Base-by-base conservation (phyloP, 2,888 invertebrate genomes). In the Tetanocera ferruginea region DNA sequence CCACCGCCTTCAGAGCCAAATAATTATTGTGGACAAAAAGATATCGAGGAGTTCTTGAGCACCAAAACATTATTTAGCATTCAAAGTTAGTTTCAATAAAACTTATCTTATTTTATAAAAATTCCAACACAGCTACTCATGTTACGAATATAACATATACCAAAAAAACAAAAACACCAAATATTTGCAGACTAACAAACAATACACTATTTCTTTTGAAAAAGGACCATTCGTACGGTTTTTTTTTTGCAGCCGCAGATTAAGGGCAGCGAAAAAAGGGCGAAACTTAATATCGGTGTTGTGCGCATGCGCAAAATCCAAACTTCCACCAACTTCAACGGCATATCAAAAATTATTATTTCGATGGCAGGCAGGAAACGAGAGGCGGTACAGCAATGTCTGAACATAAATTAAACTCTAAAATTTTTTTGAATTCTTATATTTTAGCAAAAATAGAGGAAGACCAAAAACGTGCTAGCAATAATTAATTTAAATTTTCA, bases 401-500 rank as follows among this genome's bases (percentile, higher is more conserved):
- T 80, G 77, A 76, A 74, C 80, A 81, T 80, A 80, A 80, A 78
- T 81, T 77, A 78, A 78, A 17, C 31, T 34, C 55, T 73, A 62
- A 5, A 60, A 62, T 60, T 62, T 60, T 62, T 11, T 25, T 28
- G 28, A 3, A 25, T n/a, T 34, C 60, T 5, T 6, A 25, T 25
- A 25, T 60, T 19, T 14, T 60, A 6, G 14, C 3, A 4, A 31
- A 43, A 43, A 43, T 11, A 37, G 14, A 55, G 3, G 14, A 6
- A 23, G 4, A 55, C 2, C 34, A 9, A 67, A 37, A 52, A 74
- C 74, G 51, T 74, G 74, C 64, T 49, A 51, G n/a, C 52, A 64
- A 64, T 74, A 74, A 74, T 74, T 74, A 74, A 62, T 74, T 74
- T 52, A 11, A 49, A 66, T 43, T 67, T 8, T 19, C n/a, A 51